Evolutionary conservation across 1,140 invertebrate genomes (phyloP), one percentile per base, ranked within the genome.

Genomic region (Anagrus nilaparvatae): DNA sequence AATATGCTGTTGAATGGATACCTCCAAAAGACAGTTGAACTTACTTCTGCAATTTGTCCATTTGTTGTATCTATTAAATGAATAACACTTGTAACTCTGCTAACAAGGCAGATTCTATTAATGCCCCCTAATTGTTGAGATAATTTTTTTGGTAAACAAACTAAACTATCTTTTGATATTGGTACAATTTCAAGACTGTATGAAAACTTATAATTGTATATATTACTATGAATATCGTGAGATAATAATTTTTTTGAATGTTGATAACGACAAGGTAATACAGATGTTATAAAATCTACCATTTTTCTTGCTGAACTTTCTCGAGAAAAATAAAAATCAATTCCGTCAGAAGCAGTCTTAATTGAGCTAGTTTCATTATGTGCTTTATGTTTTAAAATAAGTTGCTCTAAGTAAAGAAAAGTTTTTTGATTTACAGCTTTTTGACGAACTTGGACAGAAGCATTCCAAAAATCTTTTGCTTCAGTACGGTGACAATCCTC

Each of bases 391-490:
- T 98, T 99, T 37, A 99, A 67, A 56, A 99, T 93, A 29, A 98
- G 60, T 59, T 99, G 97, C 65, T 99, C 97, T 55, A 99, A 71
- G 61, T 98, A 99, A 60, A 87, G 99, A 59, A 99, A 91, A 1
- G 96, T 98, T 66, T 98, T 99, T 58, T 96, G 96, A 61, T 97
- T 97, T 43, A 86, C 82, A 1, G 83, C 76, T 59, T 90, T 81
- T 57, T 94, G 87, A 30, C 87, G 66, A 1, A 92, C 77, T 77
- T 92, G 87, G 20, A 90, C 84, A 44, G 78, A 70, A 40, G 93
- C 91, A 58, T 84, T 82, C 97, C 97, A 99, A 62, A 82, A 99
- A 69, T 99, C 88, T 65, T 99, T 95, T 0, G 96, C 95, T 69
- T 99, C 96, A 1, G 79, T 80, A 14, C 93, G 75, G 65, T 97